A percentile compares a stretch with the other conserved stretches of the same genome.
Conservation (phyloP, 2,888 invertebrate species). For the Calameuta filiformis region DNA sequence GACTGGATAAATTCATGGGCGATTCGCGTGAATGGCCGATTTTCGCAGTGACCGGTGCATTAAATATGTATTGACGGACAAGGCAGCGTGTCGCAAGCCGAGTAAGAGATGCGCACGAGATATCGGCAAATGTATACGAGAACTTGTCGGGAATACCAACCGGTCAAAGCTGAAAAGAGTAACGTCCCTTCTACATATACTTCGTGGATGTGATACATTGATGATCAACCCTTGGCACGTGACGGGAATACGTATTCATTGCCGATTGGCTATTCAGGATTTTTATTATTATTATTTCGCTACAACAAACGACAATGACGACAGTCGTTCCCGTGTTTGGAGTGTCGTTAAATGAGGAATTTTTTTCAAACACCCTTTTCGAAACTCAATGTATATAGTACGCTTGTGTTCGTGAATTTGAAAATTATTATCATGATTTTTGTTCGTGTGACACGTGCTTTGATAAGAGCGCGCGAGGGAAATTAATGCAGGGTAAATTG, state of each 20-base stretch:
- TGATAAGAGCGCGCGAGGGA: no score
- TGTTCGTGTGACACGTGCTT: no score
- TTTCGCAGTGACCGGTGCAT: constrained; percentile 30
- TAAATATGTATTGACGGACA: constrained; percentile 28
- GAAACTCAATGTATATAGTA: no score
- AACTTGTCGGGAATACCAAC: constrained; percentile 24
- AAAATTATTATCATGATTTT: no score
- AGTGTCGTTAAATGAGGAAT: no score
- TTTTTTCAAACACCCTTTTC: no score
- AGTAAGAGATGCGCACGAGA: constrained; percentile 5
- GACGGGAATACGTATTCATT: constrained; percentile 26
- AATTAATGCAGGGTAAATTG: no score
- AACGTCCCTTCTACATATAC: constrained; percentile 4
- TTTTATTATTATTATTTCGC: not conserved
- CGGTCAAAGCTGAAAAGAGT: constrained; percentile 16
- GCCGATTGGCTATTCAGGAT: not conserved
- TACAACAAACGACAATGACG: not conserved
- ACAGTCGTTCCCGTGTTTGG: not conserved
- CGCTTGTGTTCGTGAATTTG: no score
- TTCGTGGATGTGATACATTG: constrained; percentile 17
- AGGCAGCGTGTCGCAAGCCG: constrained; percentile 12
- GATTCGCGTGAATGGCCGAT: constrained; percentile 17
- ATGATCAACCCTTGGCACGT: constrained; percentile 30
- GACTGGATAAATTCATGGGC: constrained; percentile 1
- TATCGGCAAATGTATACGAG: not conserved